Base-by-base conservation (phyloP, 1,140 invertebrate species). In the Lepidurus arcticus region DNA sequence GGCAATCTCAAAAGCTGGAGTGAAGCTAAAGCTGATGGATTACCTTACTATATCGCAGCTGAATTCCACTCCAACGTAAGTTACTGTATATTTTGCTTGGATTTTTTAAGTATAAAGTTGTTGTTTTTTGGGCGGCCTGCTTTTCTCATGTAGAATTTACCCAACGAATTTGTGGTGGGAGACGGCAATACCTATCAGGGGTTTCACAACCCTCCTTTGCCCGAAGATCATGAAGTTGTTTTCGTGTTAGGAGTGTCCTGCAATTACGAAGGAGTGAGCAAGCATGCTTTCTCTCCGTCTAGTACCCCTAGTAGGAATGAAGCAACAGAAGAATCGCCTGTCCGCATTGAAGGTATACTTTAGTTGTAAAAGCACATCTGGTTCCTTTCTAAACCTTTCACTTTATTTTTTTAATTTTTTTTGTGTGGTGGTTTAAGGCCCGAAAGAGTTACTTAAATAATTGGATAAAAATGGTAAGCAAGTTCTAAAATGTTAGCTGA, bases 31-130 rank as follows among this genome's bases (percentile, higher is more conserved):
- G 86, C 85, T 80, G 87, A 88, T 80, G 90, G 88, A 13, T 82
- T 91, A 7, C 88, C 89, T 16, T 95, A 93, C 83, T 96, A 96
- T 81, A 90, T 95, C 44, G 89, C 93, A 24, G 94, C 90, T 1
- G 90, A 94, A 84, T 86, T 96, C 78, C 86, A 88, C 74, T 87
- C 87, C 16, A 84, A 87, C 74, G 84, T 85, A 83, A 80, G 76
- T 79, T 47, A 7, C 74, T 75, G 42, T 16, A 11, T 7, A 10
- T 13, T 75, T 75, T 75, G 26, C n/a, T 24, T 16, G 42, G 6
- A 21, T 65, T 21, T 65, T 65, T 9, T 7, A 65, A 65, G 13
- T 65, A 65, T 13, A 21, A 21, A 65, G 45, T 3, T 24, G 24
- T 7, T 21, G n/a, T n/a, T 7, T 65, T 34, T 3, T 1, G 26